Base-by-base conservation (phyloP, 2,113 vertebrate genomes). In the Dascyllus trimaculatus region DNA sequence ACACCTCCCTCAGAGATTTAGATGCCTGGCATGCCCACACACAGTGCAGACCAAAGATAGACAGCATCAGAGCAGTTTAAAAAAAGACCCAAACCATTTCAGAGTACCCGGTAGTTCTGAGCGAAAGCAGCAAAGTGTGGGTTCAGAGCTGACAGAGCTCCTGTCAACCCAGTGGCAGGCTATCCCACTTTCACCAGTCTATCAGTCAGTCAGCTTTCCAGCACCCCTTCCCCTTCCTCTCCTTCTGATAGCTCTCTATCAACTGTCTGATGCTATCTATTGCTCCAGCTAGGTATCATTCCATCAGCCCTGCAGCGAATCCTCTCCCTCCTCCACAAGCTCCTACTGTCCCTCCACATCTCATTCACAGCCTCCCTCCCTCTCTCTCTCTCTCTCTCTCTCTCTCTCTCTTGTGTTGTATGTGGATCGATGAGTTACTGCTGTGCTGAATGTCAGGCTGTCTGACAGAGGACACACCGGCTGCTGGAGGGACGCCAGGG, bases 391-490 rank as follows among this genome's bases (percentile, higher is more conserved):
- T 60, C 58, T 68, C 59, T 53, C 77, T 56, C 38, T 48, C 26
- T 40, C 38, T 60, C 58, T 68, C 59, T 53, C 77, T 57, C 38
- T 48, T 11, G 11, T 21, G 59, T 63, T 71, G 73, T 59, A 38
- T 80, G 68, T 78, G 75, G 80, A 91, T 92, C 82, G 74, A 89
- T 92, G 78, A 71, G 53, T 80, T 75, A 48, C 61, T 29, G 78
- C 84, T 69, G 80, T 71, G 80, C 65, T 90, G 89, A 89, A 91
- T 90, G 92, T 89, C 88, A 87, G 78, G 21, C 64, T 78, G 82
- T 83, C 86, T 82, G 76, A 85, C 78, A 85, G 78, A 89, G 86
- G 91, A 81, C 81, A 78, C 77, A 21, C 21, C 25, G 0, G 77
- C 70, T 71, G 66, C 69, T 75, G 82, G 77, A 84, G 85, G 61